phyloP scores from a whole-genome alignment of 1,140 invertebrate genomes.

The Brachionus calyciflorus region DNA sequence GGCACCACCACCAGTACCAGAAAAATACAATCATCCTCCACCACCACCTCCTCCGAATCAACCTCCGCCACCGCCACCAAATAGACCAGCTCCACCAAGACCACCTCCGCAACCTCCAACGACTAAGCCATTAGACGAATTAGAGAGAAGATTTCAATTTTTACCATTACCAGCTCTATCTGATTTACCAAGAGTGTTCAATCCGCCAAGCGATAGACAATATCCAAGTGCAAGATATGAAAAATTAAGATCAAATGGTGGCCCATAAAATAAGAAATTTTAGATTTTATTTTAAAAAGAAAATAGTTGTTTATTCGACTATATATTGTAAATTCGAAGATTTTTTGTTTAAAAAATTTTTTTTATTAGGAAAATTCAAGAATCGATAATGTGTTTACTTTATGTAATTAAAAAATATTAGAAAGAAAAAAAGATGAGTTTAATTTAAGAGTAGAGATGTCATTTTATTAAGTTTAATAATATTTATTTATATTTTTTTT shows the following conservation, averaged over 20 bases:
- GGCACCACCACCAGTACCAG: conserved; percentile 15
- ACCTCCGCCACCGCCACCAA: conserved; percentile 9
- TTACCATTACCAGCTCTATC: background rate
- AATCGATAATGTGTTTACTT: no score
- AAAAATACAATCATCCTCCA: conserved; percentile 10
- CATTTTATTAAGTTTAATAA: no score
- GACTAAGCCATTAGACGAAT: background rate
- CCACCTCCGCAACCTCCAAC: conserved; percentile 23
- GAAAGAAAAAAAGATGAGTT: no score
- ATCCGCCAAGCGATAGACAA: conserved; percentile 9
- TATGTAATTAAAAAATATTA: no score
- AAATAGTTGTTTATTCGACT: no score
- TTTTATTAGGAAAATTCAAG: no score
- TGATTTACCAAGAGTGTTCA: conserved; percentile 10
- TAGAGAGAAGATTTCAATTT: conserved; percentile 29
- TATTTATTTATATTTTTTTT: no score
- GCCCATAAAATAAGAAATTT: background rate
- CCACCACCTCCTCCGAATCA: conserved; percentile 23
- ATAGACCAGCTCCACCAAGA: conserved; percentile 30
- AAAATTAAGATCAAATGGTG: conserved; percentile 22
- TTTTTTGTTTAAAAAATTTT: no score
- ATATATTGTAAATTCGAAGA: no score
- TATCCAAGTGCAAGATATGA: conserved; percentile 41
- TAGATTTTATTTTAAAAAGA: background rate
- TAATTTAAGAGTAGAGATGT: no score